Evolutionary conservation across 2,888 invertebrate genomes (phyloP), one percentile per base, ranked within the genome.

Genomic region (Apomyelois bistriatella): DNA sequence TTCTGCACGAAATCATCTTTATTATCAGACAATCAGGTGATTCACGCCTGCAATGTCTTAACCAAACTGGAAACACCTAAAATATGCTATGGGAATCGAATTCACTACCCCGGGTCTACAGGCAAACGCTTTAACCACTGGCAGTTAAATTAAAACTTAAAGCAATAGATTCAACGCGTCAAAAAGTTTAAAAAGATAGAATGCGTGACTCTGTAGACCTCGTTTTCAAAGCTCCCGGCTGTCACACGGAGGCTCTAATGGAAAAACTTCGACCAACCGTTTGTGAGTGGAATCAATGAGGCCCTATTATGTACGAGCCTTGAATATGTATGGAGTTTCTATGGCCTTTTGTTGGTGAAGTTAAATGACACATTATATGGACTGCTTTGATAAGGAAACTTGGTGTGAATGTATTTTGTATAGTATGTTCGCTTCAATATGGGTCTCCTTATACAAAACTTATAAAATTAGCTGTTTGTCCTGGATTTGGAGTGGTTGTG

Each of bases 221-320:
- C 28, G 7, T 12, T 41, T 9, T n/a, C 22, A 22, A n/a, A n/a
- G 3, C 22, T 3, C 22, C 22, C 22, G 22, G 32, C 32, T 32
- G 32, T 32, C 43, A 28, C 43, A 12, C n/a, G n/a, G 13, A 43
- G 43, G 12, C 13, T 43, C 12, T 43, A 43, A 43, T 43, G 43
- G 43, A 43, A 43, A 43, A 43, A 43, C 28, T 43, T 43, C 12
- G 43, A 8, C 41, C 17, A n/a, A 22, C 22, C 30, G 30, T 28
- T 43, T 43, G 43, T 13, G 43, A 43, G 28, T 1, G 28, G 13
- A 43, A 43, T 43, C 43, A 43, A 43, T 43, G 43, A 22, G 43
- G 8, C 17, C 41, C 43, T 30, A 43, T 43, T 43, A 43, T 43
- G 43, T 40, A 16, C 43, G 43, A 22, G 43, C 7, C 13, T 12